Base-by-base conservation (phyloP, 2,888 invertebrate genomes). In the Xestia c-nigrum region DNA sequence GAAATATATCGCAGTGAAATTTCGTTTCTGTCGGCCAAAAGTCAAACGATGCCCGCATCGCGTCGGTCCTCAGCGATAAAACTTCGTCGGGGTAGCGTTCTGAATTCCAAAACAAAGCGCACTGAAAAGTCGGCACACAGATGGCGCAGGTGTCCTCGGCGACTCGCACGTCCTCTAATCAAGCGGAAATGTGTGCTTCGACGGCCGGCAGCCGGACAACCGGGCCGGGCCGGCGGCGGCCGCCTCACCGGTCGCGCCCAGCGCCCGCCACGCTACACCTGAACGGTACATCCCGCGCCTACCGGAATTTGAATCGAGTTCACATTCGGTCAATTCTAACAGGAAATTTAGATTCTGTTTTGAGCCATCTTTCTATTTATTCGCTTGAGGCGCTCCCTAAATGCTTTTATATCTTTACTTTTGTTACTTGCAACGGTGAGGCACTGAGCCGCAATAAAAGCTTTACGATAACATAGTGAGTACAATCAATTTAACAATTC, bases 141-240 rank as follows among this genome's bases (percentile, higher is more conserved):
- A 92, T 92, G 93, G 93, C 92, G 92, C 95, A 96, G 95, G 95
- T 96, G 96, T 93, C 91, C 92, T 92, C 87, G 85, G 91, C 89
- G 91, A 92, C 93, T 94, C 92, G 92, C 92, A 91, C 92, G 92
- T 91, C 90, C 93, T 95, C 94, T 96, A 96, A 96, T 96, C 96
- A 96, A 95, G 94, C 94, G 95, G 95, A 96, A 96, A 95, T 94
- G 91, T 95, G 94, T 94, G 94, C 94, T 95, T 90, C 91, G 92
- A 90, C 93, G 93, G 89, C 89, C 92, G 92, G 87, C 87, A 90
- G 89, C 90, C 90, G 90, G 89, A 81, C 91, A 86, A 88, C 89
- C 91, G 90, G 90, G 24, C 82, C 86, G 55, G 55, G 10, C 55
- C 88, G 81, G 79, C 79, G 55, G 69, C 77, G 82, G 72, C 74